A percentile compares a stretch with the other conserved stretches of the same genome.
These are phyloP conservation scores for Machaerirhynchus nigripectus DNA, from an alignment of 2,113 vertebrate genomes.

Conservation along the genomic window DNA sequence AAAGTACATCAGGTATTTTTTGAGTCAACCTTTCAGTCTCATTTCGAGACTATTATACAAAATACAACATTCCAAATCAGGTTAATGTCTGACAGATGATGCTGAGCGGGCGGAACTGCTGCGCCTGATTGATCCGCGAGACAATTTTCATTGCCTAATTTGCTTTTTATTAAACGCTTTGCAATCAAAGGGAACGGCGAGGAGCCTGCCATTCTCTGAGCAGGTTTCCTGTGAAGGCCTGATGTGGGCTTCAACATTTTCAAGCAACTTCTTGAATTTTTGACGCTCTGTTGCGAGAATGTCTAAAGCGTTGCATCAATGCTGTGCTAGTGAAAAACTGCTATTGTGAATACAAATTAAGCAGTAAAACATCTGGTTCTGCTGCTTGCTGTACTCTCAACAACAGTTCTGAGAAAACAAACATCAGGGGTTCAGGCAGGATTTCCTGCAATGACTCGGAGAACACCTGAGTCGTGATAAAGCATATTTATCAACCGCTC, in stretches of 20 bases:
- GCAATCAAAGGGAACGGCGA: background rate
- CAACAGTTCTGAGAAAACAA: background rate
- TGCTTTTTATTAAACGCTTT: slow-evolving; percentile 37
- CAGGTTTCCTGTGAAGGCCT: background rate
- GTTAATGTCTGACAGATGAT: slow-evolving; percentile 42
- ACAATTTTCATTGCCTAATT: slow-evolving; percentile 27
- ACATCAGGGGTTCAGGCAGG: background rate
- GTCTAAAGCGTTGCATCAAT: background rate
- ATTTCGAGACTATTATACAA: slow-evolving; percentile 49
- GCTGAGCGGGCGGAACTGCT: background rate
- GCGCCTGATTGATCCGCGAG: background rate
- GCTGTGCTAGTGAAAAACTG: background rate
- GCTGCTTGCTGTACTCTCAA: background rate
- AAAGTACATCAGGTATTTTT: slow-evolving; percentile 45
- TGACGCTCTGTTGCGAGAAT: background rate
- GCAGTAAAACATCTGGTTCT: background rate
- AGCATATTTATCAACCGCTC: slow-evolving; percentile 5
- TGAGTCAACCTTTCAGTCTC: slow-evolving; percentile 50
- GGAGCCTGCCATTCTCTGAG: background rate
- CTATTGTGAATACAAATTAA: background rate
- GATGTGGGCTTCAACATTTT: background rate
- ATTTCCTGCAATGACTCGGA: background rate
- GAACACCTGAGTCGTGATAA: background rate
- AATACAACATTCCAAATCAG: slow-evolving; percentile 50
- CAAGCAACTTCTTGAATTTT: slow-evolving; percentile 23